Evolutionary conservation across 2,113 vertebrate species (phyloP), one percentile per base, ranked within the genome.

Genomic region (Tetraodon nigroviridis): DNA sequence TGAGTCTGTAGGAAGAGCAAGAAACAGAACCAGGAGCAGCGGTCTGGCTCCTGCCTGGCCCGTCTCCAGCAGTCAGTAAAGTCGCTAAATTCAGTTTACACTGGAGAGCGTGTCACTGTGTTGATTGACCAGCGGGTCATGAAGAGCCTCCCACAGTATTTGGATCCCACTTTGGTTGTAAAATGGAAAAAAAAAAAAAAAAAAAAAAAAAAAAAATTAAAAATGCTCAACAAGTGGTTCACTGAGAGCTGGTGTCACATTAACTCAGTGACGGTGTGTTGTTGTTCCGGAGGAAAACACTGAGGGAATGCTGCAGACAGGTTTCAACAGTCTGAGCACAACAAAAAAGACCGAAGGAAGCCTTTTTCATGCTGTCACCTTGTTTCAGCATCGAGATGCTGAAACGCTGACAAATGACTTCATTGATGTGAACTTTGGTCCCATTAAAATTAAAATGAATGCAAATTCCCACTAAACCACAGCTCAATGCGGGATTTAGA

Each of bases 1-100:
- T 3, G 71, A 81, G 74, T 75, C 78, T 47, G 73, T 72, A 70
- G 81, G 77, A 79, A 62, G 76, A 75, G 61, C 48, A 60, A 47
- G 59, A 69, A 63, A 69, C 55, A 58, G 29, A 76, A 78, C 57
- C 17, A 2, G 41, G 64, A 76, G 45, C 64, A 68, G 70, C 5
- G 55, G 82, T 82, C 77, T 80, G 66, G 61, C 80, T 78, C 49
- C 2, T 58, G 44, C 57, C 71, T 37, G 55, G 69, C 62, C 69
- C 71, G 32, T 57, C 61, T 59, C 41, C 58, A 56, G 3, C 21
- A 61, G 58, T 52, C 62, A 60, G 67, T 41, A 32, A n/a, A 22
- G 24, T 40, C 20, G 15, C 5, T 24, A 16, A 51, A 12, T 5
- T 24, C 49, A 11, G 22, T 29, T 10, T 16, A 12, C 24, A 12